Evolutionary conservation across 2,888 invertebrate species (phyloP).

Genomic region (Andrena trimmerana): DNA sequence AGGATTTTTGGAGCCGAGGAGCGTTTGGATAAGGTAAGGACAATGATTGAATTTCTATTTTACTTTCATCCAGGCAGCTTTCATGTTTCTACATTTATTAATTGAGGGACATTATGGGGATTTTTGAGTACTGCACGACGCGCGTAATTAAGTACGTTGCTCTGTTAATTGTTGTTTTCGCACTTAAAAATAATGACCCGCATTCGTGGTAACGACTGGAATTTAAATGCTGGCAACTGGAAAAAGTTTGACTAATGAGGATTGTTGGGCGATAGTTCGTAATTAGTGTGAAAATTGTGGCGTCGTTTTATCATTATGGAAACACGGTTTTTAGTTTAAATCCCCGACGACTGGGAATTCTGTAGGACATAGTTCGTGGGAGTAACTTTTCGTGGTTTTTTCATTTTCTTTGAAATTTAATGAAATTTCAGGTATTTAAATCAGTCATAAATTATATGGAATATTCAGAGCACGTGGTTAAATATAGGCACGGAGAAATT

Average conservation of each 20-base stretch:
- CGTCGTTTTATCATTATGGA: neutral
- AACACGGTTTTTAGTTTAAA: neutral
- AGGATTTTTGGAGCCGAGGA: slow-evolving; percentile 29
- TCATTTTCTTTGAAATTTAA: neutral
- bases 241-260: slow-evolving; percentile 11
- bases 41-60: neutral
- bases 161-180: neutral
- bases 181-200: neutral
- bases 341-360: neutral
- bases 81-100: neutral
- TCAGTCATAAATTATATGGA: neutral
- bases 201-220: neutral
- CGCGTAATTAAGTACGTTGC: neutral
- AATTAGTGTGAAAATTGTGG: neutral
- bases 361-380: neutral
- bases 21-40: slow-evolving; percentile 40
- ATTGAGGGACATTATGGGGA: neutral
- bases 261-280: slow-evolving; percentile 5
- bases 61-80: neutral
- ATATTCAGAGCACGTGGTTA: neutral
- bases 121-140: neutral
- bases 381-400: neutral
- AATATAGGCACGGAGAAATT: no score
- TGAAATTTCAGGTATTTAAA: neutral
- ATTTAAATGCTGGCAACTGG: neutral